phyloP scores from a whole-genome alignment of 2,797 vertebrate genomes.

The Gobionotothen gibberifrons region DNA sequence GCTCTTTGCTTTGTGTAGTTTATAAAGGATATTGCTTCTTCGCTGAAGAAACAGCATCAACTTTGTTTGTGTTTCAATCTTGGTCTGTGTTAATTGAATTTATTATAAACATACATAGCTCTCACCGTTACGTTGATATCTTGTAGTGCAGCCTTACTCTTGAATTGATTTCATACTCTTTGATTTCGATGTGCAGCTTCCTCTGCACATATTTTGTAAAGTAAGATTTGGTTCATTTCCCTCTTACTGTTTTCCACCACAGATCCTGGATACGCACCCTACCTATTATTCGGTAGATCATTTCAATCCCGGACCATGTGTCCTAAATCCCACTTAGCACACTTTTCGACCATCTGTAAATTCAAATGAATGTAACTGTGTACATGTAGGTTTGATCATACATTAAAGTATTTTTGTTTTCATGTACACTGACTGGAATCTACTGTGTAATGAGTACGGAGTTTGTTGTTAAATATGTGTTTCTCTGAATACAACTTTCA shows the following conservation, averaged over 20 bases:
- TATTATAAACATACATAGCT: background rate
- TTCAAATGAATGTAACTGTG: background rate
- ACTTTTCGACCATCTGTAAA: background rate
- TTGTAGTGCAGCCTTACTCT: background rate
- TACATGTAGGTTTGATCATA: background rate
- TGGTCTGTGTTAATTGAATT: background rate
- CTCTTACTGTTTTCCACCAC: background rate
- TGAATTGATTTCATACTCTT: slow-evolving; percentile 23
- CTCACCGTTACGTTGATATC: background rate
- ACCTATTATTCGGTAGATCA: background rate
- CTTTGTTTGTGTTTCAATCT: background rate
- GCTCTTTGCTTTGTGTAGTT: too few species aligned
- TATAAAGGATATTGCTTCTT: too few species aligned
- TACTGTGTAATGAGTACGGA: background rate
- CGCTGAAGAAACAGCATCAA: too few species aligned
- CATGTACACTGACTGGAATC: background rate
- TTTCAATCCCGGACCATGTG: background rate
- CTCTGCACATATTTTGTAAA: background rate
- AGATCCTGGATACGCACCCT: background rate
- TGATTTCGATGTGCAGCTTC: slow-evolving; percentile 14
- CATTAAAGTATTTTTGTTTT: background rate
- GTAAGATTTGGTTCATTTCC: background rate
- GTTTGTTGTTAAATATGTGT: background rate
- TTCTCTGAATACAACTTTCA: background rate
- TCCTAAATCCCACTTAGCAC: background rate